Evolutionary conservation across 2,113 vertebrate genomes (phyloP).

Genomic region (Odocoileus virginianus): DNA sequence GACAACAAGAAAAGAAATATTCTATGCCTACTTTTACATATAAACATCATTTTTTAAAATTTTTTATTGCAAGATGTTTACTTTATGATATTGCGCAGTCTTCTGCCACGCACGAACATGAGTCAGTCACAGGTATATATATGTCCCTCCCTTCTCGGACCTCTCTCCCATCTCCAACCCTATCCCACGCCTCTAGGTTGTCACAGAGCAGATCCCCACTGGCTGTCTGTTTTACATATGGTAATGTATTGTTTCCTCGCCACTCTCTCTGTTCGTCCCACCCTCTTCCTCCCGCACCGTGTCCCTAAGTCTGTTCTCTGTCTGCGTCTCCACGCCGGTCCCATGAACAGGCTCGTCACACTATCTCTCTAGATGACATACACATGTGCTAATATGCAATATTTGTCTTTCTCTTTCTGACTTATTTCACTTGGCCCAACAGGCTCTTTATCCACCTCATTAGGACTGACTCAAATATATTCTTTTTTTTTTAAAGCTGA

Average conservation of each 20-base stretch:
- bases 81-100: background rate
- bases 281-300: background rate
- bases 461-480: background rate
- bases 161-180: fast-evolving
- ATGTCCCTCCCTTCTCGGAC: background rate
- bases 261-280: background rate
- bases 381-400: background rate
- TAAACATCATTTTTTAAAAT: background rate
- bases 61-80: background rate
- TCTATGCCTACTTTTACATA: background rate
- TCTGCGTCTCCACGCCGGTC: background rate
- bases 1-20: background rate
- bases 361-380: background rate
- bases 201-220: background rate
- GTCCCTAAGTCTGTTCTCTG: background rate
- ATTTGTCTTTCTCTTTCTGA: background rate
- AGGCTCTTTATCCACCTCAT: background rate
- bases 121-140: background rate
- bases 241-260: background rate
- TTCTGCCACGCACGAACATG: background rate
- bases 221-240: background rate
- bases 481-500: background rate
- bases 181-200: background rate
- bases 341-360: background rate
- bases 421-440: background rate